Evolutionary conservation across 2,113 vertebrate species (phyloP).

Genomic region (Saiga tatarica): DNA sequence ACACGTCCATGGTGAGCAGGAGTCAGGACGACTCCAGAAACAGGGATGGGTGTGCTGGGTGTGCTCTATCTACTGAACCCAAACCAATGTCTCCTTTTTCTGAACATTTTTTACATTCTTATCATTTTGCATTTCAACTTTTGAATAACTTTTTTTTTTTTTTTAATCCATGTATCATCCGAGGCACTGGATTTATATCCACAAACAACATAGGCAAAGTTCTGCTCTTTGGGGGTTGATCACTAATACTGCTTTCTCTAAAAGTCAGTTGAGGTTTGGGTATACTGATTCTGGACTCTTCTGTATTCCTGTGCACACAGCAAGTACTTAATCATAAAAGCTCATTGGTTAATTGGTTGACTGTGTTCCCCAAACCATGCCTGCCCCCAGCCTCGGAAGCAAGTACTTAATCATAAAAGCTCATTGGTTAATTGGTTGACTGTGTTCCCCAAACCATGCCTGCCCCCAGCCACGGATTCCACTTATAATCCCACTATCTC

Average conservation of each 20-base stretch:
- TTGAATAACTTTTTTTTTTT: neutral
- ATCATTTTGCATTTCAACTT: neutral
- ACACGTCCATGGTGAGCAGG: too few relatives aligned
- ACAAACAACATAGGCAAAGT: neutral
- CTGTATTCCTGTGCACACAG: neutral
- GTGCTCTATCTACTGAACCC: neutral
- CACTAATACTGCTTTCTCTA: neutral
- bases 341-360: neutral
- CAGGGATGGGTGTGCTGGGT: too few relatives aligned
- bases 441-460: neutral
- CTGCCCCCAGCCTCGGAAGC: neutral
- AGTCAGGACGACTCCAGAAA: neutral
- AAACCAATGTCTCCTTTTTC: neutral
- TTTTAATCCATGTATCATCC: neutral
- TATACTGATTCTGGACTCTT: neutral
- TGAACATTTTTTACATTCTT: neutral
- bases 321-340: neutral
- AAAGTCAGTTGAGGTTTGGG: neutral
- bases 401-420: neutral
- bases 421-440: neutral
- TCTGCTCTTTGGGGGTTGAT: fast-evolving
- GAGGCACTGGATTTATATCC: neutral
- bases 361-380: neutral
- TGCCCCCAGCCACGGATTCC: neutral
- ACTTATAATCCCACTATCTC: neutral